A percentile compares a stretch with the other conserved stretches of the same genome.
Evolutionary conservation across 2,797 vertebrate species (phyloP).

Genomic region (Echiichthys vipera): DNA sequence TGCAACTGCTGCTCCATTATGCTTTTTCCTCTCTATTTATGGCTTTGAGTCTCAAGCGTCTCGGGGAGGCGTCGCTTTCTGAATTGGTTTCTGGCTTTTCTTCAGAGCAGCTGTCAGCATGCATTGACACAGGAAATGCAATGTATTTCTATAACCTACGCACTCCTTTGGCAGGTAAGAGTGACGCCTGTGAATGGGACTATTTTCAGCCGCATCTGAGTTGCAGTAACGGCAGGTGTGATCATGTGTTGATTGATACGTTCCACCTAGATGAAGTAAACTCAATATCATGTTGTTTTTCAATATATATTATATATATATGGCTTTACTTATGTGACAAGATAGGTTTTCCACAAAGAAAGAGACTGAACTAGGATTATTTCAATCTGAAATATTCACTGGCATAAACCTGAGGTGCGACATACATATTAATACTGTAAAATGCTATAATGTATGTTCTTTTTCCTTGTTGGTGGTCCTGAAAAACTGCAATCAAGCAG

Average conservation of each 20-base stretch:
- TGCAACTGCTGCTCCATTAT: constrained; percentile 5
- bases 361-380: constrained; percentile 29
- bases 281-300: background rate
- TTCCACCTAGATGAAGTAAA: constrained; percentile 1
- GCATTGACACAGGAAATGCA: constrained; percentile 47
- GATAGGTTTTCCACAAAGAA: background rate
- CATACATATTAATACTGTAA: constrained; percentile 67
- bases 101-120: constrained; percentile 42
- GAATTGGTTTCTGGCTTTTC: constrained; percentile 19
- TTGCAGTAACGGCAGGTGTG: constrained; percentile 2
- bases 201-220: constrained; percentile 33
- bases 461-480: constrained; percentile 24
- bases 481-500: constrained; percentile 52
- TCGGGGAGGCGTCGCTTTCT: constrained; percentile 17
- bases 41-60: background rate
- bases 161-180: constrained; percentile 23
- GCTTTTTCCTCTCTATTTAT: constrained; percentile 5
- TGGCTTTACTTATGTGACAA: background rate
- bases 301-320: too few species aligned
- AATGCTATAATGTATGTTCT: constrained; percentile 48
- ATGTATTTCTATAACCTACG: constrained; percentile 23
- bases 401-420: constrained; percentile 50
- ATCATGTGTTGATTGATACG: constrained; percentile 15
- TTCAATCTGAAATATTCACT: constrained; percentile 50
- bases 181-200: constrained; percentile 32